phyloP scores from a whole-genome alignment of 1,140 invertebrate genomes.

The Polypedilum pembai region DNA sequence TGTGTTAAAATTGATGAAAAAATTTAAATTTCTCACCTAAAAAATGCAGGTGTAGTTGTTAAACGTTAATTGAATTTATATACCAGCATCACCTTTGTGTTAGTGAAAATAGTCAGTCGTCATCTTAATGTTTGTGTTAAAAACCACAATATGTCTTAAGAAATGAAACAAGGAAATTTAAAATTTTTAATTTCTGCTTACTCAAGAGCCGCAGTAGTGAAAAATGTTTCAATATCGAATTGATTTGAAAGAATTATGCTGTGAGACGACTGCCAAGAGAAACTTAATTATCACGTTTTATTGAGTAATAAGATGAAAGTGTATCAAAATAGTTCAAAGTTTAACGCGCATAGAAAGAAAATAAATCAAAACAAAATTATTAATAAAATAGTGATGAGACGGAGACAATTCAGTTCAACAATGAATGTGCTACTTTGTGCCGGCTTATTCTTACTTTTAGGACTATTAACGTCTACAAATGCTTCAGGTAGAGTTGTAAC shows the following conservation, averaged over 20 bases:
- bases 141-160: neutral
- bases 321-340: slow-evolving; percentile 18
- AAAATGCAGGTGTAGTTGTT: neutral
- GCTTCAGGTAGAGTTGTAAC: neutral
- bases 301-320: slow-evolving; percentile 13
- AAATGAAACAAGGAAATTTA: slow-evolving; percentile 14
- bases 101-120: neutral
- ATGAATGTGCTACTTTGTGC: neutral
- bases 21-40: neutral
- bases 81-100: neutral
- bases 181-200: neutral
- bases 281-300: neutral
- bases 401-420: neutral
- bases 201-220: neutral
- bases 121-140: slow-evolving; percentile 13
- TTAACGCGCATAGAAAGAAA: neutral
- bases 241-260: slow-evolving; percentile 1
- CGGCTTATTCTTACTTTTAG: neutral
- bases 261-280: neutral
- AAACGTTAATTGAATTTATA: neutral
- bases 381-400: neutral
- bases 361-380: too few species aligned
- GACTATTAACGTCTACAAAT: neutral
- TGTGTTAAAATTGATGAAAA: neutral
- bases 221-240: slow-evolving; percentile 7